Conservation (phyloP, 35 echinoderm and acorn worm species). For the Heliocidaris erythrogramma region DNA sequence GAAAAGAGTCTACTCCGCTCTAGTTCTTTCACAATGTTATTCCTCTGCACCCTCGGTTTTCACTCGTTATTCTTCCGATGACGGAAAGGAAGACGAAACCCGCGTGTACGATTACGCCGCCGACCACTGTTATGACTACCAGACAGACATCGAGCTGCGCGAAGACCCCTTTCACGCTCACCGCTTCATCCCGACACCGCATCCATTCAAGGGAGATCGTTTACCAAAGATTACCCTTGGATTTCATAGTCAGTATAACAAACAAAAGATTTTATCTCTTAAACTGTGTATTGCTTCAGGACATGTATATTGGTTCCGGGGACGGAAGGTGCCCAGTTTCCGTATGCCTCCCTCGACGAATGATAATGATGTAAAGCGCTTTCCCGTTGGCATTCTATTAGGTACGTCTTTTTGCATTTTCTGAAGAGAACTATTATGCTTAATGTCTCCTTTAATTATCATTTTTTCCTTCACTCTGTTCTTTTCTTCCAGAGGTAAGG, state of each 20-base stretch:
- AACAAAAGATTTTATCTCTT: slow-evolving; percentile 18
- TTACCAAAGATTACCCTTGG: not conserved
- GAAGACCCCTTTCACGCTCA: not conserved
- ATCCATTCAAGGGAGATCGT: not conserved
- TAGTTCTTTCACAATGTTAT: too few relatives aligned
- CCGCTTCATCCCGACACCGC: not conserved
- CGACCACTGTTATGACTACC: not conserved
- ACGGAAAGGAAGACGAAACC: not conserved
- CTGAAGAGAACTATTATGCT: not conserved
- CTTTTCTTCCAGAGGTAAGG: not conserved
- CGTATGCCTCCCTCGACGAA: not conserved
- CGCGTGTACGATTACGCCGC: not conserved
- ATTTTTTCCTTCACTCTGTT: not conserved
- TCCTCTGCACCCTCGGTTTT: not conserved
- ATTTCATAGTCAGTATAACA: not conserved
- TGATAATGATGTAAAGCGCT: not conserved
- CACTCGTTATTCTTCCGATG: not conserved
- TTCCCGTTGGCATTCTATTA: not conserved
- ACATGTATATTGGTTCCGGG: not conserved
- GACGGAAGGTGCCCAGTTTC: not conserved
- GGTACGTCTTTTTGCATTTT: not conserved
- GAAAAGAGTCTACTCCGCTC: too few relatives aligned
- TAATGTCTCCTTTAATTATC: not conserved
- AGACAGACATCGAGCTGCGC: not conserved
- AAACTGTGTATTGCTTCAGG: not conserved